phyloP scores from a whole-genome alignment of 1,140 invertebrate genomes.

The Stenopsyche tienmushanensis region DNA sequence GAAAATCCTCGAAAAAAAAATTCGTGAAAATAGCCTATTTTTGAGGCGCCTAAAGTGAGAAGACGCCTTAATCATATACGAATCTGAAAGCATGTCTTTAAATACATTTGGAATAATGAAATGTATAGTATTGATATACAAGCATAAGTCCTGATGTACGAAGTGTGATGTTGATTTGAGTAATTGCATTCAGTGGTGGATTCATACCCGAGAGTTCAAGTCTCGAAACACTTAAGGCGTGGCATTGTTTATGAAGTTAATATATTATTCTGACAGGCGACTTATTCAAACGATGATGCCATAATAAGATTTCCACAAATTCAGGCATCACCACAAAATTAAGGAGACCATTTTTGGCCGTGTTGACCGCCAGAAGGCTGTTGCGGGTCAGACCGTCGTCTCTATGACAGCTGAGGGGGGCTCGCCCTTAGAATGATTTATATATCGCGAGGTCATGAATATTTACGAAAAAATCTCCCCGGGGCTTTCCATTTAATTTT shows the following conservation, averaged over 20 bases:
- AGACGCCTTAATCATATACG: too few relatives aligned
- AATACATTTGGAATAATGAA: too few relatives aligned
- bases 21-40: too few relatives aligned
- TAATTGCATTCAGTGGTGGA: too few relatives aligned
- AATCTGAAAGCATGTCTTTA: too few relatives aligned
- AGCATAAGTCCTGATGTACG: too few relatives aligned
- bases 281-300: slow-evolving; percentile 2
- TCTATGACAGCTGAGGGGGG: not conserved
- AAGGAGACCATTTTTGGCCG: not conserved
- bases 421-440: not conserved
- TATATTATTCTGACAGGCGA: not conserved
- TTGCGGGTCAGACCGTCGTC: not conserved
- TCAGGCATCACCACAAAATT: not conserved
- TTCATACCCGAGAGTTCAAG: too few relatives aligned
- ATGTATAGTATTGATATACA: too few relatives aligned
- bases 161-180: too few relatives aligned
- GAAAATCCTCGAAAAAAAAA: too few relatives aligned
- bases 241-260: not conserved
- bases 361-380: not conserved
- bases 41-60: too few relatives aligned
- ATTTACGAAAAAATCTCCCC: not conserved
- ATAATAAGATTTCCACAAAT: not conserved
- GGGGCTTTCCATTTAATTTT: not conserved
- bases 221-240: too few relatives aligned
- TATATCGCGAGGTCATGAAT: not conserved